Evolutionary conservation across 1,140 invertebrate species (phyloP).

Genomic region (Spodoptera frugiperda): DNA sequence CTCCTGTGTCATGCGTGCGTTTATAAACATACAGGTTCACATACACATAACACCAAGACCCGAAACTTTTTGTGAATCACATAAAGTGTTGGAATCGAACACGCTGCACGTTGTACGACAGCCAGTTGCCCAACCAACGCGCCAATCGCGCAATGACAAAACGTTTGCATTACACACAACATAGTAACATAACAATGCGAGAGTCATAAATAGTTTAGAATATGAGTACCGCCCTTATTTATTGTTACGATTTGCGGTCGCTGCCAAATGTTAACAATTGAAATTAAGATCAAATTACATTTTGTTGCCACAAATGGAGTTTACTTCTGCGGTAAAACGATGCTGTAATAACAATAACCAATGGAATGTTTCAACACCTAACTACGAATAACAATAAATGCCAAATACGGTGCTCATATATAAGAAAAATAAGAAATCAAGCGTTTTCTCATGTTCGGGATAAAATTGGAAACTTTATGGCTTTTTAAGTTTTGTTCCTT

Average conservation of each 20-base stretch:
- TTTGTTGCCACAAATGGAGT: conserved; percentile 28
- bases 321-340: conserved; percentile 17
- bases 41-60: no score
- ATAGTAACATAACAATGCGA: background rate
- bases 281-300: conserved; percentile 33
- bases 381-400: conserved; percentile 11
- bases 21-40: no score
- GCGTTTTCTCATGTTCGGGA: background rate
- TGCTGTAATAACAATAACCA: conserved; percentile 11
- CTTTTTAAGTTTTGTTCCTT: background rate
- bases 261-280: conserved; percentile 29
- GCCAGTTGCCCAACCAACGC: no score
- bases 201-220: conserved; percentile 1
- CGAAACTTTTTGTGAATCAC: no score
- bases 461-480: conserved; percentile 14
- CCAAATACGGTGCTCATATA: background rate
- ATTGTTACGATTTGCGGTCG: conserved; percentile 20
- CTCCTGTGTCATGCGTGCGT: no score
- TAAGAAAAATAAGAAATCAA: conserved; percentile 15
- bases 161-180: background rate
- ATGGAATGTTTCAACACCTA: conserved; percentile 15
- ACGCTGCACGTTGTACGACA: no score
- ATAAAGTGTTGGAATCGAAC: no score
- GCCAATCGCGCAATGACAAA: no score
- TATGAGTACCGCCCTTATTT: background rate